Percentiles rank a stretch among this genome's conserved stretches.
These are phyloP conservation scores for Toxostoma redivivum DNA, from an alignment of 2,113 vertebrate genomes.

Conservation along the genomic window DNA sequence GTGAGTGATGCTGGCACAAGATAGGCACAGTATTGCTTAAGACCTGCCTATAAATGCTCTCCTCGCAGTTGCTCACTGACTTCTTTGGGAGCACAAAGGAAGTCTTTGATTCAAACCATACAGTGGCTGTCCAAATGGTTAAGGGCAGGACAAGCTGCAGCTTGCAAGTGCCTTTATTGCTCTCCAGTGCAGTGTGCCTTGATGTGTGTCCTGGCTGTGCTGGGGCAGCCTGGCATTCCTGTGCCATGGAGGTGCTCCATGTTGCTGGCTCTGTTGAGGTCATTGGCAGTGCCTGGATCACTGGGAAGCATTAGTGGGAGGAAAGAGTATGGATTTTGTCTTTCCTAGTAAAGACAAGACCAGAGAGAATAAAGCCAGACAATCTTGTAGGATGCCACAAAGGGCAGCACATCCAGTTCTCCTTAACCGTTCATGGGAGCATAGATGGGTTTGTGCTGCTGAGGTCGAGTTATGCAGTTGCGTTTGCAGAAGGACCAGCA, in stretches of 20 bases:
- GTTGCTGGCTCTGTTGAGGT: not conserved
- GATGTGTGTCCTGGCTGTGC: not conserved
- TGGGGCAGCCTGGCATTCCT: not conserved
- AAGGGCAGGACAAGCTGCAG: not conserved
- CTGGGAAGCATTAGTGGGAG: not conserved
- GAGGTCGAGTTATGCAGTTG: not conserved
- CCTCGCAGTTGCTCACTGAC: not conserved
- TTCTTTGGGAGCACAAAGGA: constrained; percentile 25
- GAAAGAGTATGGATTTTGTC: not conserved
- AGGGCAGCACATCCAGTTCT: not conserved
- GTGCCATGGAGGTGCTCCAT: fast-evolving
- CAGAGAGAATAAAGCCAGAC: not conserved
- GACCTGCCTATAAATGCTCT: not conserved
- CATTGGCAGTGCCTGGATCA: fast-evolving
- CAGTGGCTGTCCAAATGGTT: constrained; percentile 8
- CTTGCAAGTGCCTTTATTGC: constrained; percentile 18
- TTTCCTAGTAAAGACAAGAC: not conserved
- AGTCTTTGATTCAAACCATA: constrained; percentile 29
- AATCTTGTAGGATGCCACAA: not conserved
- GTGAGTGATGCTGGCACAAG: not conserved
- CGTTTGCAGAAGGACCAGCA: not conserved
- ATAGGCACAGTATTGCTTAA: not conserved
- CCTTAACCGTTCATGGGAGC: not conserved
- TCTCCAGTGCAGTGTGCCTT: not conserved
- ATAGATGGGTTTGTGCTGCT: not conserved